Base-by-base conservation (phyloP, 1,140 invertebrate species). In the Spodoptera frugiperda region DNA sequence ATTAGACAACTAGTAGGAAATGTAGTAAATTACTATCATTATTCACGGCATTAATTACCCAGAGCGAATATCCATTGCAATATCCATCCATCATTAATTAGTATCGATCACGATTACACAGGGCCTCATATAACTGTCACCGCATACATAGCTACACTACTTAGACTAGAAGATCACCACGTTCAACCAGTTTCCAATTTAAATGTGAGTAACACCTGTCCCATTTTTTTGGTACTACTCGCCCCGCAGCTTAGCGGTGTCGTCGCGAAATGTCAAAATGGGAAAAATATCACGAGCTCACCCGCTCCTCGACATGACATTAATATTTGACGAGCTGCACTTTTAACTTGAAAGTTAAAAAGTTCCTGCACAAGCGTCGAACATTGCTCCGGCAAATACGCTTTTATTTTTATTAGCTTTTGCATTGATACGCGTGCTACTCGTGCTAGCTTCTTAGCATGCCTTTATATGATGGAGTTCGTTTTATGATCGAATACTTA, bases 401-500 rank as follows among this genome's bases (percentile, higher is more conserved):
- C 17, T 67, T 67, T 65, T 67, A 49, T 67, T 48, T 67, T 67
- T 67, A 67, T 67, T 48, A 21, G 19, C 63, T 48, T 48, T 49
- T 30, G 39, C 65, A 51, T 21, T 51, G 54, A 59, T 77, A 77
- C 68, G 57, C 65, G 54, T 39, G 55, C 51, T 77, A 76, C 33
- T 12, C 21, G 21, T 57, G 19, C 53, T 73, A 65, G 59, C 63
- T 73, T 71, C 57, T 54, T 46, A 55, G 71, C 53, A 59, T 19
- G 57, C 54, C 78, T 79, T 77, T 78, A 77, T 72, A 67, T 79
- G 55, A 77, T 71, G 67, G 57, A 76, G 46, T 25, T 53, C 9
- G 65, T 79, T 79, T 80, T 76, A 80, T 80, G 78, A 72, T 78
- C 77, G 63, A 78, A 78, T 61, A 44, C 46, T 75, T 61, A 75